Evolutionary conservation across 53 echinoderm and acorn worm species (phyloP), one percentile per base, ranked within the genome.

Genomic region (Holothuria scabra): DNA sequence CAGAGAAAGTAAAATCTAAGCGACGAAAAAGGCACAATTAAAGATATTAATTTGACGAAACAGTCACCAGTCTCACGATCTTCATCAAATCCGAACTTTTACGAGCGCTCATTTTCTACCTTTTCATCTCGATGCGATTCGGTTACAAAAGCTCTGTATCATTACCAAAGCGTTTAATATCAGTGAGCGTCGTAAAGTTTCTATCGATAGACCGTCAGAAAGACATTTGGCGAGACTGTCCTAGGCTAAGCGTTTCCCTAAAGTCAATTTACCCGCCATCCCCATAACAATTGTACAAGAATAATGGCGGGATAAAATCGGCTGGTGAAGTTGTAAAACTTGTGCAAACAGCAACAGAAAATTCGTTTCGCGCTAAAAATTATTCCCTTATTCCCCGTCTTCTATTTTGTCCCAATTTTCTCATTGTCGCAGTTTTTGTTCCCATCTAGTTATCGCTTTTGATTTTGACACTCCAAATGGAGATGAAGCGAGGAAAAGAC

Each of bases 21-120:
- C 72, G 72, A 72, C 29, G 56, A 52, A 79, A 79, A 28, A 71
- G 34, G 33, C 13, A 34, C 32, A 79, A 64, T 26, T 26, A 79
- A 79, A 79, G 56, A 79, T 55, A 79, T 79, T 79, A 79, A 79
- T 79, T 79, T 59, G 79, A 79, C 57, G 56, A 79, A 79, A 79
- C 59, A 79, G 79, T 79, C 79, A 79, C 79, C 79, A 26, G 79
- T 59, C 79, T 79, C 31, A 59, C 79, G 56, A 57, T 79, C 79
- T 79, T 59, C 59, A 59, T 79, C 55, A 32, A 52, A 79, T 59
- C 59, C 59, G 79, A 72, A 48, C 25, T 72, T 72, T 72, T 25
- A 72, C 72, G 72, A 72, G 72, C 72, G 72, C 46, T 72, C 72
- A 72, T 48, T 72, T 44, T 72, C 72, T 72, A 72, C 72, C 72